phyloP scores from a whole-genome alignment of 2,113 vertebrate genomes.

The Nematolebias whitei region DNA sequence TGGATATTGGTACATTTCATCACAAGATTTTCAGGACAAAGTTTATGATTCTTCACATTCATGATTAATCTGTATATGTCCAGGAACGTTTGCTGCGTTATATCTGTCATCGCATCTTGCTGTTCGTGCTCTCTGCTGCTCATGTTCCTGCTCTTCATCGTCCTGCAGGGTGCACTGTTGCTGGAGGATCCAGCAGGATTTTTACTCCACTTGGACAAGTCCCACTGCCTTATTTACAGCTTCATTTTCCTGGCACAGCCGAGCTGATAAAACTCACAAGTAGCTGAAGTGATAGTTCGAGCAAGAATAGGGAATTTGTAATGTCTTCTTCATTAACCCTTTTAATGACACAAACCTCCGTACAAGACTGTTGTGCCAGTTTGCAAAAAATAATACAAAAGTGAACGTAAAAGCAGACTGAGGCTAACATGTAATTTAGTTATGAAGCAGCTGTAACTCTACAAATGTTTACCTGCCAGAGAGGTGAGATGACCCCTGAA shows the following conservation, averaged over 20 bases:
- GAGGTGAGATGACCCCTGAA: conserved; percentile 56
- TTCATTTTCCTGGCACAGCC: not conserved
- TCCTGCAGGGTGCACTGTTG: conserved; percentile 75
- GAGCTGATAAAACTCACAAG: conserved; percentile 7
- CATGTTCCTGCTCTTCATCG: conserved; percentile 30
- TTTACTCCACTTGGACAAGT: conserved; percentile 44
- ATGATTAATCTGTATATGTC: conserved; percentile 12
- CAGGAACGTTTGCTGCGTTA: conserved; percentile 13
- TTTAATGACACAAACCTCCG: conserved; percentile 7
- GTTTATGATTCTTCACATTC: conserved; percentile 28
- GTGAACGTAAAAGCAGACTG: conserved; percentile 2
- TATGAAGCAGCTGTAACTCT: conserved; percentile 21
- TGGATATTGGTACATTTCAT: too few species aligned
- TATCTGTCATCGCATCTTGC: not conserved
- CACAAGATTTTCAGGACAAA: not conserved
- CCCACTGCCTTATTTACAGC: conserved; percentile 25
- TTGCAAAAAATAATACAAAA: conserved; percentile 1
- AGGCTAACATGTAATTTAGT: conserved; percentile 9
- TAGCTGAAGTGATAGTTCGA: conserved; percentile 3
- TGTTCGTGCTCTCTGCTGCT: not conserved
- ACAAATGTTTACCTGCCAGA: conserved; percentile 56
- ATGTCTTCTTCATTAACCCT: conserved; percentile 10
- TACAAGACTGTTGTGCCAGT: not conserved
- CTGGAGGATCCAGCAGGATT: conserved; percentile 47
- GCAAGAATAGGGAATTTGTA: conserved; percentile 15